Evolutionary conservation across 2,888 invertebrate genomes (phyloP).

Genomic region (Mystacides longicornis): DNA sequence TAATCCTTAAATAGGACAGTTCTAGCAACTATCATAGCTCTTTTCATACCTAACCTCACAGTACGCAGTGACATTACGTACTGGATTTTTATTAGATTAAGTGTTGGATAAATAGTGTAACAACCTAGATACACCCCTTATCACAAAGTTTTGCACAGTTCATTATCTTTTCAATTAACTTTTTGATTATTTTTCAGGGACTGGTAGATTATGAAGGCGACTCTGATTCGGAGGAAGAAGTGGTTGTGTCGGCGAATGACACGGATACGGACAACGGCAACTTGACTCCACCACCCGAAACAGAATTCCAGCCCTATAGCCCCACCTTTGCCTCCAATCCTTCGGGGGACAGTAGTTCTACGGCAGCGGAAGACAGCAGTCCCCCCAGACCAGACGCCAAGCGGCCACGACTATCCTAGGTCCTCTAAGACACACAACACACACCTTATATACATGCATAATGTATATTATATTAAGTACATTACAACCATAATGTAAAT

Average conservation of each 20-base stretch:
- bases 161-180: background rate
- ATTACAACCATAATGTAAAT: conserved; percentile 2
- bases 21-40: no score
- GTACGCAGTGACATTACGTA: no score
- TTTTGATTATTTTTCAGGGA: conserved; percentile 51
- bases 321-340: background rate
- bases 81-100: no score
- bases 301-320: background rate
- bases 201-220: conserved; percentile 97
- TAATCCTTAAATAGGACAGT: no score
- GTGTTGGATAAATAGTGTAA: no score
- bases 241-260: conserved; percentile 24
- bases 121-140: no score
- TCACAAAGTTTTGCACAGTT: no score
- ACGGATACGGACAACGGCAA: conserved; percentile 50
- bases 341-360: background rate
- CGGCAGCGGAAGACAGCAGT: conserved; percentile 7
- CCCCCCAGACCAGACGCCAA: conserved; percentile 52
- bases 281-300: conserved; percentile 22
- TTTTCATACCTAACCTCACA: no score
- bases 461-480: background rate
- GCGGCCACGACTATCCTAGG: conserved; percentile 72
- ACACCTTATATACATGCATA: background rate
- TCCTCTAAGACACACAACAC: conserved; percentile 20
- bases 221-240: conserved; percentile 90